Conservation (phyloP, 2,113 vertebrate species). For the Oncorhynchus nerka region DNA sequence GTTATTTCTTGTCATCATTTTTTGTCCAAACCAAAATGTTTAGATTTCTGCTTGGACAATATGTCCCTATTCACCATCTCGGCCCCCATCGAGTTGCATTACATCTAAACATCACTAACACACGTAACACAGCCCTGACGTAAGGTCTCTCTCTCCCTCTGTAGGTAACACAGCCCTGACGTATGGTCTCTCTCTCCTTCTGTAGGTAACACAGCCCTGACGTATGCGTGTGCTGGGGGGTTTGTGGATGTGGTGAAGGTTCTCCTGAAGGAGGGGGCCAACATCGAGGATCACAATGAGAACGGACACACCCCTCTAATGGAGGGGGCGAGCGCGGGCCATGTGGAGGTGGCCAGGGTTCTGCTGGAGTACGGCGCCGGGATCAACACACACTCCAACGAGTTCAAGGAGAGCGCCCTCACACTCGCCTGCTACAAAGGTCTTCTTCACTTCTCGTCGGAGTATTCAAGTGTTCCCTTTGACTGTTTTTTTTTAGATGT, state of each 20-base stretch:
- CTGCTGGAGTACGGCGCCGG: constrained; percentile 97
- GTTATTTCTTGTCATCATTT: not conserved
- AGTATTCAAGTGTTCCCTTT: too few relatives aligned
- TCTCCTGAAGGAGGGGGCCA: constrained; percentile 95
- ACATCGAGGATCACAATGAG: constrained; percentile 99
- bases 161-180: too few relatives aligned
- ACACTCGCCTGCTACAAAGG: constrained; percentile 99
- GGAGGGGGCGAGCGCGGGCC: constrained; percentile 98
- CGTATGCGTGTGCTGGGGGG: constrained; percentile 96
- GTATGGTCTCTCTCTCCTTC: too few relatives aligned
- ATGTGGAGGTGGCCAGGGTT: constrained; percentile 94
- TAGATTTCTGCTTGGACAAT: too few relatives aligned
- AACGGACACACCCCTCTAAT: constrained; percentile 97
- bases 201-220: constrained; percentile 89
- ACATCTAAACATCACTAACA: too few relatives aligned
- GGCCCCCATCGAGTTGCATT: too few relatives aligned
- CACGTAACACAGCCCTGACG: too few relatives aligned
- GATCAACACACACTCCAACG: constrained; percentile 99
- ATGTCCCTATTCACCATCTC: too few relatives aligned
- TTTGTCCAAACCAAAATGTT: too few relatives aligned
- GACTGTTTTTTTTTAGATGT: too few relatives aligned
- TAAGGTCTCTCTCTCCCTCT: too few relatives aligned
- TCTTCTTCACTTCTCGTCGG: constrained; percentile 37
- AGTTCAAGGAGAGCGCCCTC: constrained; percentile 99
- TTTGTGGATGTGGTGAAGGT: constrained; percentile 98